Evolutionary conservation across 2,888 invertebrate genomes (phyloP).

Genomic region (Campoplex capitator): DNA sequence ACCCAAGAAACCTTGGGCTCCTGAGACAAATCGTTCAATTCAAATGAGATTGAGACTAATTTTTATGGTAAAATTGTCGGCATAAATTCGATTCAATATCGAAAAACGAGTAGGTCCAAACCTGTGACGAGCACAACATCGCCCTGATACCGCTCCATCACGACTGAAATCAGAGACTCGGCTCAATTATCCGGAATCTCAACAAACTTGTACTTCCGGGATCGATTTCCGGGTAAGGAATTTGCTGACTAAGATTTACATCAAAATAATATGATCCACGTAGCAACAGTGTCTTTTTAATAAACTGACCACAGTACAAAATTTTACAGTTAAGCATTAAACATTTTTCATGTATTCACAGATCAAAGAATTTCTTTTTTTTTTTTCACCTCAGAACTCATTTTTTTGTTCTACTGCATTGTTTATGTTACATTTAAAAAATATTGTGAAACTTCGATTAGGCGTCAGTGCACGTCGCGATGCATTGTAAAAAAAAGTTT

Average conservation of each 20-base stretch:
- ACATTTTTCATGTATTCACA: slow-evolving; percentile 41
- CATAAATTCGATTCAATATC: neutral
- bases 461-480: neutral
- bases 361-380: slow-evolving; percentile 14
- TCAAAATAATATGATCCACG: slow-evolving; percentile 7
- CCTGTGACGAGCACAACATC: slow-evolving; percentile 67
- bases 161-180: slow-evolving; percentile 28
- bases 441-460: neutral
- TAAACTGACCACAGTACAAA: slow-evolving; percentile 64
- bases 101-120: neutral
- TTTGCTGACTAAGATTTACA: slow-evolving; percentile 13
- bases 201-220: neutral
- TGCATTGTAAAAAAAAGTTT: slow-evolving; percentile 8
- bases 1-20: slow-evolving; percentile 88
- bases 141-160: slow-evolving; percentile 50
- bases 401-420: neutral
- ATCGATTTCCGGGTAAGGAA: neutral
- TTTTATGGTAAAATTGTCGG: neutral
- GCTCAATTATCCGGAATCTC: slow-evolving; percentile 23
- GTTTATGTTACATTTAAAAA: slow-evolving; percentile 35
- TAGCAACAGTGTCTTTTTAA: slow-evolving; percentile 53
- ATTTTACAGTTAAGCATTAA: slow-evolving; percentile 54
- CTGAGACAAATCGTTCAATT: slow-evolving; percentile 77
- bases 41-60: neutral
- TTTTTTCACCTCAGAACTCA: neutral